phyloP scores from a whole-genome alignment of 2,113 vertebrate species.

The Anarrhichthys ocellatus region DNA sequence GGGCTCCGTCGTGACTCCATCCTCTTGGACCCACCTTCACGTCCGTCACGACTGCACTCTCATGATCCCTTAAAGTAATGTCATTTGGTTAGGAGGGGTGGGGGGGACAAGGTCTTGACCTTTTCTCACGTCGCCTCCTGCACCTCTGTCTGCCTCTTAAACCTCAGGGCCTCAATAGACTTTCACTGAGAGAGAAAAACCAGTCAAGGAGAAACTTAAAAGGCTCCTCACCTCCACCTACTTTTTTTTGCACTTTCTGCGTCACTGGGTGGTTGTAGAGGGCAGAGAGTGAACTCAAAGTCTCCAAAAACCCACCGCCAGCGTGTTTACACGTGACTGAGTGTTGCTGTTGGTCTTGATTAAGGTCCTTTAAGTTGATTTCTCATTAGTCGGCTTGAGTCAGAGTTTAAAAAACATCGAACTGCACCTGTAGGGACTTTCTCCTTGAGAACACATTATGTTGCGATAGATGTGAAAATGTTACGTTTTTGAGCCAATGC shows the following conservation, averaged over 20 bases:
- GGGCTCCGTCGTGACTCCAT: slow-evolving; percentile 20
- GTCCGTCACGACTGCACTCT: slow-evolving; percentile 15
- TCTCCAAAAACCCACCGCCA: slow-evolving; percentile 36
- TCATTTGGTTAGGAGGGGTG: slow-evolving; percentile 26
- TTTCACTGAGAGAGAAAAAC: slow-evolving; percentile 60
- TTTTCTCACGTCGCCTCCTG: slow-evolving; percentile 31
- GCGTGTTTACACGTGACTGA: slow-evolving; percentile 48
- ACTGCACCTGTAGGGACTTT: slow-evolving; percentile 35
- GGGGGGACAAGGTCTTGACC: slow-evolving; percentile 16
- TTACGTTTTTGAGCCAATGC: slow-evolving; percentile 38
- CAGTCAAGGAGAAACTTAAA: slow-evolving; percentile 45
- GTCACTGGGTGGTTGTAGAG: slow-evolving; percentile 34
- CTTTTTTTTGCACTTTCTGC: slow-evolving; percentile 45
- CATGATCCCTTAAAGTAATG: slow-evolving; percentile 15
- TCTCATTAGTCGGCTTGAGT: slow-evolving; percentile 19
- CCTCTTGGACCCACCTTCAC: slow-evolving; percentile 17
- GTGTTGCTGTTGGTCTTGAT: slow-evolving; percentile 49
- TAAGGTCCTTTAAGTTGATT: slow-evolving; percentile 34
- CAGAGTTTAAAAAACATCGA: not conserved
- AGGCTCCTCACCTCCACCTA: slow-evolving; percentile 54
- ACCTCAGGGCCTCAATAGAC: slow-evolving; percentile 83
- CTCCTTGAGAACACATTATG: slow-evolving; percentile 22
- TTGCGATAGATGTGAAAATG: slow-evolving; percentile 50
- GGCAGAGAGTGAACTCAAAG: slow-evolving; percentile 41
- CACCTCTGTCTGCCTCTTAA: slow-evolving; percentile 76